Conservation (phyloP, 2,888 invertebrate species). For the Listrodromus nycthemerus region DNA sequence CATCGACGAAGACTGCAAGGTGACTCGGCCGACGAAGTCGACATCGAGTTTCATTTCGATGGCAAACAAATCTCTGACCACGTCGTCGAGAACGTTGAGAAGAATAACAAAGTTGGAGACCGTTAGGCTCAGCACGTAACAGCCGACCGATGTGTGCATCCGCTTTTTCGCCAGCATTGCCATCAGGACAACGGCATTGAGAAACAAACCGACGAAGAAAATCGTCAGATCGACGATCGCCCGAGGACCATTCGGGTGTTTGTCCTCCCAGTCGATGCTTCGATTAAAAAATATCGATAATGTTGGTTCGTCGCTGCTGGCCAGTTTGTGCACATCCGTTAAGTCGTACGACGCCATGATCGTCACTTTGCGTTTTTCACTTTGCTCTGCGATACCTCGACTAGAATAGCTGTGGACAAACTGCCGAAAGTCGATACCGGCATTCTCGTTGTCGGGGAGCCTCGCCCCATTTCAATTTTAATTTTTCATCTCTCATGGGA, state of each 20-base stretch:
- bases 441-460: background rate
- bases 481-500: conserved; percentile 31
- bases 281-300: conserved; percentile 57
- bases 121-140: conserved; percentile 75
- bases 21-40: conserved; percentile 76
- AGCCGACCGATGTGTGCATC: conserved; percentile 70
- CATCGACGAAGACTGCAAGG: conserved; percentile 74
- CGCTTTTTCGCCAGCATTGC: conserved; percentile 60
- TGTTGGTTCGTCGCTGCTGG: conserved; percentile 30
- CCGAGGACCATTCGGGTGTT: conserved; percentile 27
- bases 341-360: conserved; percentile 37
- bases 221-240: conserved; percentile 63
- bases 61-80: conserved; percentile 70
- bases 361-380: background rate
- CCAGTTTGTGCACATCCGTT: conserved; percentile 23
- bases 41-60: conserved; percentile 71
- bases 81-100: conserved; percentile 72
- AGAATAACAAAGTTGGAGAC: conserved; percentile 76
- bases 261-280: conserved; percentile 55
- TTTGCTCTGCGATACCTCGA: conserved; percentile 26
- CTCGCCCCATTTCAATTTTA: conserved; percentile 35
- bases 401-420: conserved; percentile 16
- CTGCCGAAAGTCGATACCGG: conserved; percentile 22
- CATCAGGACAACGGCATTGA: conserved; percentile 67
- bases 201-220: conserved; percentile 53